A percentile compares a stretch with the other conserved stretches of the same genome.
Conservation (phyloP, 2,888 invertebrate species). For the Ochropleura plecta region DNA sequence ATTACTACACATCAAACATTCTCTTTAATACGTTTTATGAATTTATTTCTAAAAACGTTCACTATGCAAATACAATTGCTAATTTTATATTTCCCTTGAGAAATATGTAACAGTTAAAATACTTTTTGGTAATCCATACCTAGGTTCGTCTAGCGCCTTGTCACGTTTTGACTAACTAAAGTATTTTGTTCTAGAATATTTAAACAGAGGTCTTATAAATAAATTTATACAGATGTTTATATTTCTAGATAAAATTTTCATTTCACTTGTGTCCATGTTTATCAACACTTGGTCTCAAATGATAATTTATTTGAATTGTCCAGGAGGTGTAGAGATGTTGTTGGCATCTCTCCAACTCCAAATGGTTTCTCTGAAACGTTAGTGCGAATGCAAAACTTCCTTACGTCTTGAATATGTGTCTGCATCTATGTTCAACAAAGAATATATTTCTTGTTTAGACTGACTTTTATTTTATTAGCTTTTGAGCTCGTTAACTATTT, state of each 20-base stretch:
- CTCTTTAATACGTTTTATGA: constrained; percentile 33
- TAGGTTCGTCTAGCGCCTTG: neutral
- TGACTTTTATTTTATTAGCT: neutral
- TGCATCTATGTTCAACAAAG: constrained; percentile 30
- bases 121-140: neutral
- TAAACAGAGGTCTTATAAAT: constrained; percentile 7
- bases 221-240: constrained; percentile 31
- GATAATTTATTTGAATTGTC: constrained; percentile 76
- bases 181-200: constrained; percentile 2
- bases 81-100: constrained; percentile 20
- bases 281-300: constrained; percentile 74
- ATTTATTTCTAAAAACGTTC: constrained; percentile 24
- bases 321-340: constrained; percentile 75
- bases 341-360: constrained; percentile 79
- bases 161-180: neutral
- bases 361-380: constrained; percentile 81
- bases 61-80: constrained; percentile 12
- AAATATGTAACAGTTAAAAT: neutral
- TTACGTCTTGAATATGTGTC: constrained; percentile 67
- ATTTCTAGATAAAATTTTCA: constrained; percentile 53
- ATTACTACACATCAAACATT: constrained; percentile 19
- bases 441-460: constrained; percentile 16
- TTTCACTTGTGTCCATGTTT: constrained; percentile 66
- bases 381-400: constrained; percentile 77
- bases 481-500: neutral